phyloP scores from a whole-genome alignment of 53 echinoderm and acorn worm genomes.

The Mesocentrotus franciscanus region DNA sequence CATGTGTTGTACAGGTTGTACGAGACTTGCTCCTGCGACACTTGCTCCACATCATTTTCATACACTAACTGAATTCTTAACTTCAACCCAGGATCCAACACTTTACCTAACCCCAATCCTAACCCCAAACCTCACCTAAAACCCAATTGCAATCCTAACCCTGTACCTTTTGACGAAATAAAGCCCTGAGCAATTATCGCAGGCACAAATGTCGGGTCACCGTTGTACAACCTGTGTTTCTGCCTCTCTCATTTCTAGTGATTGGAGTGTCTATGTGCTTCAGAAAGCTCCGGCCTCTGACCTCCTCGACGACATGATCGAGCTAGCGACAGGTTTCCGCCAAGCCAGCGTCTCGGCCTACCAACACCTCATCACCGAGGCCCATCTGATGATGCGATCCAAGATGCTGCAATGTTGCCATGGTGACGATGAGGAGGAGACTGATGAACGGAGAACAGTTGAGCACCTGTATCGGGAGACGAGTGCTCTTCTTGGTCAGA shows the following conservation, averaged over 20 bases:
- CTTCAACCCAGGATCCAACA: too few species aligned
- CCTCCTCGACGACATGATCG: conserved; percentile 64
- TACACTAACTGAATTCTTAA: too few species aligned
- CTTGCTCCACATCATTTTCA: too few species aligned
- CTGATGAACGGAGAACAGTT: background rate
- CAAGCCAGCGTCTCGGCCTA: conserved; percentile 61
- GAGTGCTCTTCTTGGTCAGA: conserved; percentile 52
- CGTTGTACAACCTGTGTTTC: background rate
- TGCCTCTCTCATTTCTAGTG: conserved; percentile 24
- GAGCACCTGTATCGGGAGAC: conserved; percentile 40
- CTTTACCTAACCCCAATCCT: too few species aligned
- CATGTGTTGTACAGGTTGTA: too few species aligned
- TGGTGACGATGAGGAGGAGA: conserved; percentile 7
- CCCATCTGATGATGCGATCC: conserved; percentile 55
- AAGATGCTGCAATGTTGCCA: conserved; percentile 60
- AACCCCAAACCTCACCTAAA: too few species aligned
- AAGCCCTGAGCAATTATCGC: too few species aligned
- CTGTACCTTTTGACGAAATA: too few species aligned
- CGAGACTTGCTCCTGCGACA: too few species aligned
- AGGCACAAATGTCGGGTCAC: too few species aligned
- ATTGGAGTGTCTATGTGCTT: conserved; percentile 65
- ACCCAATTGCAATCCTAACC: too few species aligned
- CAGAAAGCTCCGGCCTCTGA: conserved; percentile 53
- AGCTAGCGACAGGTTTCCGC: conserved; percentile 54
- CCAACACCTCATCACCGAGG: conserved; percentile 54